Base-by-base conservation (phyloP, 2,113 vertebrate species). In the Sorex fumeus region DNA sequence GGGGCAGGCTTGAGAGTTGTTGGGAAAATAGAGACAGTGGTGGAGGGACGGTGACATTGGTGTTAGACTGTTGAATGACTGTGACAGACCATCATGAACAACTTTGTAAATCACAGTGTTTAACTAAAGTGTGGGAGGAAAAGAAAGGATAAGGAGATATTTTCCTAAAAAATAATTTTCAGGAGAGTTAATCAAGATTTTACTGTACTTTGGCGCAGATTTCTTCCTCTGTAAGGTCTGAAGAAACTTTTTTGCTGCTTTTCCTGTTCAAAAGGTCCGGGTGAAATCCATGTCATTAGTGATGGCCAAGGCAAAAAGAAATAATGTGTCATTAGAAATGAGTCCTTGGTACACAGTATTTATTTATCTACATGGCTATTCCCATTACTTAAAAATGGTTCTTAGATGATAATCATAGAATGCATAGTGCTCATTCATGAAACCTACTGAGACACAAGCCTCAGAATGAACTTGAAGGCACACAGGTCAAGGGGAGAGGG, bases 251-350 rank as follows among this genome's bases (percentile, higher is more conserved):
- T 6, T 88, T 66, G 64, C 25, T 28, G 36, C 0, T 27, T 13
- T 11, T 10, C 62, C 95, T 94, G 89, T 75, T 92, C 84, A 45
- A 6, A 76, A 84, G 25, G 21, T 80, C 74, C 88, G 77, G 27
- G 80, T 0, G 16, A 90, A 74, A 71, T 80, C 82, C 95, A 6
- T 1, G 10, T 57, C 71, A 13, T 83, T 21, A 57, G 66, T 30
- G 36, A 76, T 21, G 81, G 69, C 28, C 34, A 67, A 30, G 57
- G 50, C 34, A 47, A 71, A 92, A 74, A 93, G 69, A 94, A 69
- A 85, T 21, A 84, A 19, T 40, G 6, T 8, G 0, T 23, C 10
- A 47, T 97, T 93, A 96, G 77, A 84, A 70, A 70, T 60, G 9
- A 76, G 15, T 40, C 40, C 32, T 45, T 62, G 34, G 12, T 23